These are phyloP conservation scores for Lutraria rhynchaena DNA, from an alignment of 1,140 invertebrate species.

Conservation along the genomic window DNA sequence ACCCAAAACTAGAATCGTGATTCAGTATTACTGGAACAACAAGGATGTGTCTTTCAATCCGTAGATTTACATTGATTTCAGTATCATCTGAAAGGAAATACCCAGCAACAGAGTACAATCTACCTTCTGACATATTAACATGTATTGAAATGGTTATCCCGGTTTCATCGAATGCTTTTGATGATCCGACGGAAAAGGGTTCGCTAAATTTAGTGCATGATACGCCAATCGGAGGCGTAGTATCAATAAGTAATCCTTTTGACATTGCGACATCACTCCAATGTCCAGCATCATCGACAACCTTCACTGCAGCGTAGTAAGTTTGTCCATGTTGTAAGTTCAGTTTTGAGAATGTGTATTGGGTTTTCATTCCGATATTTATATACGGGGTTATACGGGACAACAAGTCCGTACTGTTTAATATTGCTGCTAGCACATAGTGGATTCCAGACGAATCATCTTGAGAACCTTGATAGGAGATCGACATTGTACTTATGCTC, in stretches of 20 bases:
- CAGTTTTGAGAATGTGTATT: conserved; percentile 15
- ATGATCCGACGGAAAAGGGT: no score
- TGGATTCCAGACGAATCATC: conserved; percentile 16
- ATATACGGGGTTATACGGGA: background rate
- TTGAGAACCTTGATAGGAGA: conserved; percentile 2
- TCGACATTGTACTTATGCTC: background rate
- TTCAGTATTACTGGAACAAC: no score
- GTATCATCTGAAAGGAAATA: no score
- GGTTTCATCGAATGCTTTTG: no score
- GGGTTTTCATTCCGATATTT: conserved; percentile 27
- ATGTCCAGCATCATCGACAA: conserved; percentile 58
- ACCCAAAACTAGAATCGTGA: no score
- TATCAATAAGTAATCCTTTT: conserved; percentile 47
- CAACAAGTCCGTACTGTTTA: background rate
- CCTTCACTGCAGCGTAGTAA: conserved; percentile 54
- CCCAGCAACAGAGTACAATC: no score
- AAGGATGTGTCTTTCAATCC: no score
- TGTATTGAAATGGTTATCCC: no score
- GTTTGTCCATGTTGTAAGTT: conserved; percentile 45
- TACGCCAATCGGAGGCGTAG: conserved; percentile 36
- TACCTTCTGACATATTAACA: no score
- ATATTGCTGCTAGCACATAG: conserved; percentile 41
- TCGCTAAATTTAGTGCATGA: background rate
- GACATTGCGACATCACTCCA: conserved; percentile 16
- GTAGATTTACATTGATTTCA: no score